Conservation (phyloP, 2,797 vertebrate species). For the Adelosebastes latens region DNA sequence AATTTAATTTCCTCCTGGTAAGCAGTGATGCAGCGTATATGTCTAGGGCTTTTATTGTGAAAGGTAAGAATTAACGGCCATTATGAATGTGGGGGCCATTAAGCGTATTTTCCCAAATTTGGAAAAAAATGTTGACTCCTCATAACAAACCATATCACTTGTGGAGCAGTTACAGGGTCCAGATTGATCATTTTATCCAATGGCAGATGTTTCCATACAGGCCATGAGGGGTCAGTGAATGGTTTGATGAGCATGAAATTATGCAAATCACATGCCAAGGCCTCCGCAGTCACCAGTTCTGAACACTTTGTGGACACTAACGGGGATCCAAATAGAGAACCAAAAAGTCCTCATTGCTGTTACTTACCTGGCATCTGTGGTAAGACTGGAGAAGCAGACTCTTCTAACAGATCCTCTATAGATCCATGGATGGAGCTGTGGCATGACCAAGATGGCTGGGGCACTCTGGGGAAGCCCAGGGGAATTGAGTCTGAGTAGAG, state of each 20-base stretch:
- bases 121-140: no score
- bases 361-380: slow-evolving; percentile 85
- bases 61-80: no score
- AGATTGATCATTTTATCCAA: neutral
- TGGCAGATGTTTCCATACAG: neutral
- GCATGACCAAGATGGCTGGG: slow-evolving; percentile 86
- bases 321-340: neutral
- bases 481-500: slow-evolving; percentile 93
- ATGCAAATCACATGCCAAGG: neutral
- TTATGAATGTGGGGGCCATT: no score
- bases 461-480: slow-evolving; percentile 88
- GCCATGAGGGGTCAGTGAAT: neutral
- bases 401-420: slow-evolving; percentile 93
- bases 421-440: slow-evolving; percentile 74
- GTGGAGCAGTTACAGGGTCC: neutral
- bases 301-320: neutral
- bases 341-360: neutral
- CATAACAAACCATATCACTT: neutral
- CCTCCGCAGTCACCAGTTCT: neutral
- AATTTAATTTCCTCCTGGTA: no score
- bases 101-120: no score
- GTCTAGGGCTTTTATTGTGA: no score
- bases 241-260: neutral
- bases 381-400: slow-evolving; percentile 87
- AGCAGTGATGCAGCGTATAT: no score